phyloP scores from a whole-genome alignment of 2,888 invertebrate species.

The Coleophora flavipennella region DNA sequence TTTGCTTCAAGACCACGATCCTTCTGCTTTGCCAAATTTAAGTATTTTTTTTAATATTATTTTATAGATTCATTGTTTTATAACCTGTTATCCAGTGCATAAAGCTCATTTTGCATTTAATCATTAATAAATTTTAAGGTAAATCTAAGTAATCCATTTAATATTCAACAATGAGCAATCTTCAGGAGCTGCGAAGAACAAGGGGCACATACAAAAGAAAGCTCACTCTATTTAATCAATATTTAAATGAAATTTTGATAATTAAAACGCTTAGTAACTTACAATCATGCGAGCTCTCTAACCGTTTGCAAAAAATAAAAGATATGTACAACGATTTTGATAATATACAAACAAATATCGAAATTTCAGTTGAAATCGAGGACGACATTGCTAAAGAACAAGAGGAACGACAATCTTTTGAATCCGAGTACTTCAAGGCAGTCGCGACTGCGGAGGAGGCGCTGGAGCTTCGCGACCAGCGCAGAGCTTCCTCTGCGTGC shows the following conservation, averaged over 20 bases:
- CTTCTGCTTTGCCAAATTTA: too few relatives aligned
- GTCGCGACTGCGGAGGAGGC: slow-evolving; percentile 8
- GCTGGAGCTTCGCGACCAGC: neutral
- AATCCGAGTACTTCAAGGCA: slow-evolving; percentile 6
- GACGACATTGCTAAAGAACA: slow-evolving; percentile 2
- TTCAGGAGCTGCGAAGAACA: too few relatives aligned
- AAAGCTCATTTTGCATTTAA: too few relatives aligned
- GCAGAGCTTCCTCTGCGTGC: neutral
- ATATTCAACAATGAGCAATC: too few relatives aligned
- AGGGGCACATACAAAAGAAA: neutral
- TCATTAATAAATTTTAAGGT: too few relatives aligned
- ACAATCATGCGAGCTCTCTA: slow-evolving; percentile 2
- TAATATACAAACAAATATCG: slow-evolving; percentile 9
- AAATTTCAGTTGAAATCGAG: slow-evolving; percentile 8
- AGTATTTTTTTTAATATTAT: too few relatives aligned
- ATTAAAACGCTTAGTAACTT: neutral
- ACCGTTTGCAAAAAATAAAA: slow-evolving; percentile 7
- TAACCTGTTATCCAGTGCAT: too few relatives aligned
- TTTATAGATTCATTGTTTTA: too few relatives aligned
- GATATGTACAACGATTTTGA: slow-evolving; percentile 10
- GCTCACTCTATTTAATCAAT: slow-evolving; percentile 1
- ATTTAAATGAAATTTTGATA: neutral
- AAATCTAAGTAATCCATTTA: too few relatives aligned
- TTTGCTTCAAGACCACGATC: too few relatives aligned
- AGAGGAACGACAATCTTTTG: slow-evolving; percentile 8